Percentiles rank a stretch among this genome's conserved stretches.
These are phyloP conservation scores for Charaxes varanes DNA, from an alignment of 1,140 invertebrate genomes.

Conservation along the genomic window DNA sequence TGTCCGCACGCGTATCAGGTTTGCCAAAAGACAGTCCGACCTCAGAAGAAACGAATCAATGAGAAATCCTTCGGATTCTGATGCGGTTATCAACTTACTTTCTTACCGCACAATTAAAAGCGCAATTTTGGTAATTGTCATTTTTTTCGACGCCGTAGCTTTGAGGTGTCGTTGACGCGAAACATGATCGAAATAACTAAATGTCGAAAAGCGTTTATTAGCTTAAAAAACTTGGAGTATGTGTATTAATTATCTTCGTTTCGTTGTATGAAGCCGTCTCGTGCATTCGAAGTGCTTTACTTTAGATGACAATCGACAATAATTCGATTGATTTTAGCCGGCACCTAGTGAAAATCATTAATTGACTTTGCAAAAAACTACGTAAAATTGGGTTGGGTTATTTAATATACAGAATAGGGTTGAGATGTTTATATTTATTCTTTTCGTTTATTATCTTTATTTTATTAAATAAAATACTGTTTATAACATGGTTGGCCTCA, in stretches of 20 bases:
- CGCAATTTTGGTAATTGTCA: constrained; percentile 20
- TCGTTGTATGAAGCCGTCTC: background rate
- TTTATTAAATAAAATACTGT: too few species aligned
- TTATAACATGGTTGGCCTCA: too few species aligned
- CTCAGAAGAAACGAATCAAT: constrained; percentile 22
- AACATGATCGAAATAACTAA: constrained; percentile 17
- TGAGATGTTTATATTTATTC: too few species aligned
- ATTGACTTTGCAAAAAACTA: too few species aligned
- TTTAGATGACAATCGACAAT: too few species aligned
- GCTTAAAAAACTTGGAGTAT: constrained; percentile 1
- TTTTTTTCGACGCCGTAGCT: constrained; percentile 10
- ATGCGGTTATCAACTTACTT: constrained; percentile 18
- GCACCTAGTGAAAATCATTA: too few species aligned
- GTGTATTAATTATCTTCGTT: constrained; percentile 2
- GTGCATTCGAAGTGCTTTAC: too few species aligned
- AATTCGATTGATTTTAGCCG: too few species aligned
- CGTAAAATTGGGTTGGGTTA: too few species aligned
- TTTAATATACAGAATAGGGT: too few species aligned
- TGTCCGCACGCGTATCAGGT: constrained; percentile 19
- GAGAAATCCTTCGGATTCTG: constrained; percentile 20
- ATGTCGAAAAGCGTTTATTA: constrained; percentile 5
- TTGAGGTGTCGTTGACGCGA: constrained; percentile 7
- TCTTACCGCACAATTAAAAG: constrained; percentile 18
- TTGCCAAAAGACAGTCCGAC: background rate
- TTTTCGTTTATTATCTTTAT: too few species aligned